Percentiles rank a stretch among this genome's conserved stretches.
These are phyloP conservation scores for Perca fluviatilis DNA, from an alignment of 2,113 vertebrate species.

Conservation along the genomic window DNA sequence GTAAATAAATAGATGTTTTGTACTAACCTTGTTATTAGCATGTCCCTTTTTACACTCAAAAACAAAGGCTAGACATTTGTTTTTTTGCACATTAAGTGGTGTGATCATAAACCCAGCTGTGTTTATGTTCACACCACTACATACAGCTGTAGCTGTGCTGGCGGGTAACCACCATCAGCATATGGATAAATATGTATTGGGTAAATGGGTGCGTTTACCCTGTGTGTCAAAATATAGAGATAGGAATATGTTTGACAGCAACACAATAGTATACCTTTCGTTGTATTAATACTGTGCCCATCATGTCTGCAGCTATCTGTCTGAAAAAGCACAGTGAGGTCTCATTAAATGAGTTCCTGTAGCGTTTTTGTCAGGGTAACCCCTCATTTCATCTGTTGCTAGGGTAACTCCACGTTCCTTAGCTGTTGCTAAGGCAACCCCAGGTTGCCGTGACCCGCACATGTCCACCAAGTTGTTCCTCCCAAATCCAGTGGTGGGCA, in stretches of 20 bases:
- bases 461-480: conserved; percentile 76
- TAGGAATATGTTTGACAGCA: conserved; percentile 45
- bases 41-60: neutral
- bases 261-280: conserved; percentile 44
- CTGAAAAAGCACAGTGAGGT: conserved; percentile 77
- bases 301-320: conserved; percentile 73
- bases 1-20: conserved; percentile 80
- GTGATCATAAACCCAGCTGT: conserved; percentile 36
- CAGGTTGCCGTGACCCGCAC: conserved; percentile 80
- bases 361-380: conserved; percentile 82
- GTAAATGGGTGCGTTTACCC: conserved; percentile 11
- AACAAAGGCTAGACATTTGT: conserved; percentile 26
- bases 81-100: neutral
- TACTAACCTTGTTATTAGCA: conserved; percentile 54
- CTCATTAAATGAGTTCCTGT: conserved; percentile 78
- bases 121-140: conserved; percentile 21
- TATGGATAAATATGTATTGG: conserved; percentile 24
- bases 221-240: conserved; percentile 44
- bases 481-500: conserved; percentile 78
- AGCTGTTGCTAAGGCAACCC: conserved; percentile 77
- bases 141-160: neutral
- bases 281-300: conserved; percentile 52
- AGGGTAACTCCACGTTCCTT: conserved; percentile 76
- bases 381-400: conserved; percentile 82
- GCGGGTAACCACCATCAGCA: neutral